Percentiles rank a stretch among this genome's conserved stretches.
phyloP scores from a whole-genome alignment of 2,113 vertebrate genomes.

The Xyliphius kryptos region DNA sequence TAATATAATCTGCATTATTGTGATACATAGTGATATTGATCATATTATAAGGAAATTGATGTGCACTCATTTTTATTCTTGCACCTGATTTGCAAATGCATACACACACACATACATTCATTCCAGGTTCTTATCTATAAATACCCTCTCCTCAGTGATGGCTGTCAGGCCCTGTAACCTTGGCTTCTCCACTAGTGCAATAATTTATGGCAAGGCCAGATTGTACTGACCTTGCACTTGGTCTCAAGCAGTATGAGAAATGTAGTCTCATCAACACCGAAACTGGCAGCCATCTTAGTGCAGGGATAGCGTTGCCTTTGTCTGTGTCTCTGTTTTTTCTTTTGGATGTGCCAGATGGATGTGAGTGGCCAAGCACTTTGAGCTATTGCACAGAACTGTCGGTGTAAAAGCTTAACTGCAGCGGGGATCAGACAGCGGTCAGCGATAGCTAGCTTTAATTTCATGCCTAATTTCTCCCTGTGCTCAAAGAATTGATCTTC shows the following conservation, averaged over 20 bases:
- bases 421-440: slow-evolving; percentile 43
- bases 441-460: slow-evolving; percentile 48
- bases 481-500: slow-evolving; percentile 47
- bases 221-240: slow-evolving; percentile 58
- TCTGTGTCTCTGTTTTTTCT: slow-evolving; percentile 26
- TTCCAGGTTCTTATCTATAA: slow-evolving; percentile 47
- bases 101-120: not conserved
- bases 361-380: slow-evolving; percentile 22
- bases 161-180: slow-evolving; percentile 47
- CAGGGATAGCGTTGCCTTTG: slow-evolving; percentile 32
- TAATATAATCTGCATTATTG: too few species aligned
- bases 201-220: slow-evolving; percentile 67
- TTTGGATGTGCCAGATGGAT: slow-evolving; percentile 34
- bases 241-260: slow-evolving; percentile 64
- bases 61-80: too few species aligned
- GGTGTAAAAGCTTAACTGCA: slow-evolving; percentile 39
- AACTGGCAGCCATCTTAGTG: slow-evolving; percentile 56
- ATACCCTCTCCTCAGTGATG: slow-evolving; percentile 41
- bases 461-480: slow-evolving; percentile 51
- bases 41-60: too few species aligned
- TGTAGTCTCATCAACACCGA: slow-evolving; percentile 62
- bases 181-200: slow-evolving; percentile 49
- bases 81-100: too few species aligned
- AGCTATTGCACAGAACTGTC: slow-evolving; percentile 32
- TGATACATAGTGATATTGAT: too few species aligned